Conservation (phyloP, 2,797 vertebrate species). For the Todus mexicanus region DNA sequence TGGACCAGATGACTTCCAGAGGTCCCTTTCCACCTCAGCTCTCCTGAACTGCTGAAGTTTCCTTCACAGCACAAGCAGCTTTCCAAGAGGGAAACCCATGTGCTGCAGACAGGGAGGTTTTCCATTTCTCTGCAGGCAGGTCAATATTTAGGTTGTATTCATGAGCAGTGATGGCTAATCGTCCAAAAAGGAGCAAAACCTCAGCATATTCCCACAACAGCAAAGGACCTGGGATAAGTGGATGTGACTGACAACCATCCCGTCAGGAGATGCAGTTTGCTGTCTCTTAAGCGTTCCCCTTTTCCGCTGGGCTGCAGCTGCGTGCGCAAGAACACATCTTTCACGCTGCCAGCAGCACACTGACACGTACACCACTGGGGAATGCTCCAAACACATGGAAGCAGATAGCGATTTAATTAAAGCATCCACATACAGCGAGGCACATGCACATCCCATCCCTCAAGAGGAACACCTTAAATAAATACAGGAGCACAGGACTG, state of each 20-base stretch:
- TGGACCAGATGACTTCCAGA: background rate
- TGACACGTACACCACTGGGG: background rate
- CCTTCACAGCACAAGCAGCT: background rate
- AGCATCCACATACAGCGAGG: background rate
- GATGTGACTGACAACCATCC: background rate
- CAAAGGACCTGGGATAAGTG: background rate
- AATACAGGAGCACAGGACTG: background rate
- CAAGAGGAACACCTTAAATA: background rate
- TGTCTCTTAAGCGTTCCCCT: background rate
- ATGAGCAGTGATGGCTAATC: background rate
- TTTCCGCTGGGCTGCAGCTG: background rate
- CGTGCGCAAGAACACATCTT: background rate
- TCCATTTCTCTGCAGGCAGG: background rate
- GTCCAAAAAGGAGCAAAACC: background rate
- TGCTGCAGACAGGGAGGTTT: background rate
- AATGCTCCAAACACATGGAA: background rate
- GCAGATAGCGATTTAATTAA: slow-evolving; percentile 25
- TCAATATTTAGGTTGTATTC: background rate
- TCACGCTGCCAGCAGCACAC: accelerated
- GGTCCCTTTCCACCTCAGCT: background rate
- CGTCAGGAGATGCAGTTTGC: background rate
- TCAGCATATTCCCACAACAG: background rate
- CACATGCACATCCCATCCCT: background rate
- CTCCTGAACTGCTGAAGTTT: background rate
- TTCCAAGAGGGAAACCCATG: background rate